These are phyloP conservation scores for Riptortus pedestris DNA, from an alignment of 1,140 invertebrate species.

Conservation along the genomic window DNA sequence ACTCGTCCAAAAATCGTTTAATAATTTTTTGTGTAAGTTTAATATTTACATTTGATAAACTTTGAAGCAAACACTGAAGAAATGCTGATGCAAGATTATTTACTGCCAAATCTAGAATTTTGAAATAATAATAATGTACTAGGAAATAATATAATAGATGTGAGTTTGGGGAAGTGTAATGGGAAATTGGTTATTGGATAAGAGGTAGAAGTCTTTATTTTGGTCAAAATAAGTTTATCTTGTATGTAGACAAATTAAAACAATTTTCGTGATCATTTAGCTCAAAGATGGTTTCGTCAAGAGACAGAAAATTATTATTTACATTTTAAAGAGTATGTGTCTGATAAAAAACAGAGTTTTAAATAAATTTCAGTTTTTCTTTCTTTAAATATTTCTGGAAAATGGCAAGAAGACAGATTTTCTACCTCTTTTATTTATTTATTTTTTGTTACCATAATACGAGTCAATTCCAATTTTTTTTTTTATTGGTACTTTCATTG, in stretches of 20 bases:
- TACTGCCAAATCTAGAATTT: background rate
- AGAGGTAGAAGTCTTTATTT: background rate
- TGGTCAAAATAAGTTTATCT: background rate
- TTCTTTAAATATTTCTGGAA: no score
- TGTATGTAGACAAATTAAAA: background rate
- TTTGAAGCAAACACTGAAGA: background rate
- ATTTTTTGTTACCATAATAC: no score
- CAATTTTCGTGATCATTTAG: background rate
- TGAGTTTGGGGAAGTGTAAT: background rate
- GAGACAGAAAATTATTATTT: no score
- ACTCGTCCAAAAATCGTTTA: background rate
- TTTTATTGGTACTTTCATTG: no score
- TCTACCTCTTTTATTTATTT: no score
- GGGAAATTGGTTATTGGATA: background rate
- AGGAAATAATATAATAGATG: background rate
- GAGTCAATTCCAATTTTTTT: no score
- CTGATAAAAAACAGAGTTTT: no score
- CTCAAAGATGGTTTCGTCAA: background rate
- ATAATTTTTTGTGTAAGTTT: background rate
- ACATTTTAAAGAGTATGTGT: no score
- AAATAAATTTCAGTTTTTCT: no score
- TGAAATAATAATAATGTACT: no score
- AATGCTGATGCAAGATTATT: background rate
- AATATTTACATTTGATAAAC: background rate
- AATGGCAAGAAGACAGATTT: no score